Percentiles rank a stretch among this genome's conserved stretches.
phyloP scores from a whole-genome alignment of 2,113 vertebrate species.

The Alexandromys fortis region DNA sequence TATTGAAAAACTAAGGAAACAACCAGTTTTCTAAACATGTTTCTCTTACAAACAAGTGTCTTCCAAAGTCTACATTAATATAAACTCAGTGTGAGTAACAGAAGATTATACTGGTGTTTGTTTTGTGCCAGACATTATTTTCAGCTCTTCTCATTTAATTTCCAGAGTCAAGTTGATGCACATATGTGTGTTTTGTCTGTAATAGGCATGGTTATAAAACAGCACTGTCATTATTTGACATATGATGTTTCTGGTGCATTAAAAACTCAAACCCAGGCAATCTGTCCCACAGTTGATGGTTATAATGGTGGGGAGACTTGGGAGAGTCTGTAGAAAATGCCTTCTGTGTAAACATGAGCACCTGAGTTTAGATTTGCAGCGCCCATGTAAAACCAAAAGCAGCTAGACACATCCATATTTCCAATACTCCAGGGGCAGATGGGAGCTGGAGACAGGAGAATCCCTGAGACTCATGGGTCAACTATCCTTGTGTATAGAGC shows the following conservation, averaged over 20 bases:
- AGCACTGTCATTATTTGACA: background rate
- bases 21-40: background rate
- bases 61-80: background rate
- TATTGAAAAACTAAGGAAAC: background rate
- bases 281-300: background rate
- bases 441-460: background rate
- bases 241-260: background rate
- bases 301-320: background rate
- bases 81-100: background rate
- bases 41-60: background rate
- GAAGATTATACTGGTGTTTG: background rate
- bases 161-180: background rate
- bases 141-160: background rate
- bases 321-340: background rate
- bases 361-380: background rate
- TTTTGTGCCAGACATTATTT: background rate
- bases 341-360: background rate
- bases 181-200: background rate
- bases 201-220: background rate
- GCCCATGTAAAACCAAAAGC: background rate
- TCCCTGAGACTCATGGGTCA: background rate
- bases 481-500: background rate
- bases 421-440: background rate
- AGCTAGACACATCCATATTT: background rate
- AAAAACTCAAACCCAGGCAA: background rate